These are phyloP conservation scores for Eudemis profundana DNA, from an alignment of 2,888 invertebrate species.

Conservation along the genomic window DNA sequence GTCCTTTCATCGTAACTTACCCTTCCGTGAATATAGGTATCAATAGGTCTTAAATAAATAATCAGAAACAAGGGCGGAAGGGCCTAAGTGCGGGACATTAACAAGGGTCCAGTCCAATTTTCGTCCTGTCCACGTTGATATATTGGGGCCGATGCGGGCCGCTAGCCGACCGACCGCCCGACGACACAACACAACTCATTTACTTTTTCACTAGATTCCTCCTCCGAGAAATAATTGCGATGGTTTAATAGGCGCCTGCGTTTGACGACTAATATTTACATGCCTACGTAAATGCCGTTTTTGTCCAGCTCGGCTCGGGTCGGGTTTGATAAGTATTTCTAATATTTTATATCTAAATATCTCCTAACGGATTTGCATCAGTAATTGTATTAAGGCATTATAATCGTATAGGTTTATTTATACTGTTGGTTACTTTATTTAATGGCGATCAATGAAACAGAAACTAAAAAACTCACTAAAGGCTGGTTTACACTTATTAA, in stretches of 20 bases:
- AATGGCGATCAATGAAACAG: too few relatives aligned
- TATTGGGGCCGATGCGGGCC: slow-evolving; percentile 74
- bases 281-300: slow-evolving; percentile 8
- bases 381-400: too few relatives aligned
- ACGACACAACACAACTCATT: slow-evolving; percentile 74
- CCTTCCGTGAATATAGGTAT: slow-evolving; percentile 59
- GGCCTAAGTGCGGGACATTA: slow-evolving; percentile 82
- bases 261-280: slow-evolving; percentile 18
- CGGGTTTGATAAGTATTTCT: too few relatives aligned
- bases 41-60: slow-evolving; percentile 83
- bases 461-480: too few relatives aligned
- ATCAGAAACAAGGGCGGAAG: slow-evolving; percentile 78
- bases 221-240: slow-evolving; percentile 43
- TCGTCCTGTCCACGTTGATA: slow-evolving; percentile 84
- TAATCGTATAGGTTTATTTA: too few relatives aligned
- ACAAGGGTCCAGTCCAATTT: slow-evolving; percentile 85
- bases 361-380: too few relatives aligned
- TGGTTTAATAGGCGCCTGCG: slow-evolving; percentile 18
- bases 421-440: too few relatives aligned
- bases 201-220: slow-evolving; percentile 63
- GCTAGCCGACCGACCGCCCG: slow-evolving; percentile 52
- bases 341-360: too few relatives aligned
- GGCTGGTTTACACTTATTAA: too few relatives aligned
- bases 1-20: slow-evolving; percentile 50
- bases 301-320: background rate